Evolutionary conservation across 2,797 vertebrate genomes (phyloP).

Genomic region (Galagoides demidoff): DNA sequence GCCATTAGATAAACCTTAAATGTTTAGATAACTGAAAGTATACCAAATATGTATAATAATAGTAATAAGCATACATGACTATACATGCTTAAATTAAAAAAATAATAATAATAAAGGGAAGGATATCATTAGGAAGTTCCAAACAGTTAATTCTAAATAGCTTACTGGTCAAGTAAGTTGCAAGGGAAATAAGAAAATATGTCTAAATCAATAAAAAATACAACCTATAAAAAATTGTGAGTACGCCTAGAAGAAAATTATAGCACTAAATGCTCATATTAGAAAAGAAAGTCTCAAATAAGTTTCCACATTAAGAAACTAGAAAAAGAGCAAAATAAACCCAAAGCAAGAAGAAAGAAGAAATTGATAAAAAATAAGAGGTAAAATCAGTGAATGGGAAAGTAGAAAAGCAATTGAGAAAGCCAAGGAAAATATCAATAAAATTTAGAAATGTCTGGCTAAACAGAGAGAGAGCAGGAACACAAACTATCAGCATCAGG

Average conservation of each 20-base stretch:
- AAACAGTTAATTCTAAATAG: neutral
- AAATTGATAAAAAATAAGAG: neutral
- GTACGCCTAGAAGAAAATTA: neutral
- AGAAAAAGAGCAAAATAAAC: neutral
- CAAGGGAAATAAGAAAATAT: neutral
- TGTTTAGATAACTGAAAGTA: neutral
- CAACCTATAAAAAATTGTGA: neutral
- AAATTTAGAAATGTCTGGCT: neutral
- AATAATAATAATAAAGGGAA: neutral
- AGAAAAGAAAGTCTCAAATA: neutral
- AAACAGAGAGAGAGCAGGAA: neutral
- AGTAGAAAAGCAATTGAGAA: neutral
- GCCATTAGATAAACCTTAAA: neutral
- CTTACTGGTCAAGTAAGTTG: neutral
- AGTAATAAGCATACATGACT: neutral
- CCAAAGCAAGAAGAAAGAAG: neutral
- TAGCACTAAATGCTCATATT: neutral
- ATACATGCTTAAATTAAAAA: neutral
- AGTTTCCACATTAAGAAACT: neutral
- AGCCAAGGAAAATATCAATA: neutral
- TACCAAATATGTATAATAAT: neutral
- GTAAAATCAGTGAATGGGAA: neutral
- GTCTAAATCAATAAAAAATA: neutral
- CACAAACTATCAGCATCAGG: neutral
- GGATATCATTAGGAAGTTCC: neutral